phyloP scores from a whole-genome alignment of 2,888 invertebrate species.

The Stegophylla sp. region DNA sequence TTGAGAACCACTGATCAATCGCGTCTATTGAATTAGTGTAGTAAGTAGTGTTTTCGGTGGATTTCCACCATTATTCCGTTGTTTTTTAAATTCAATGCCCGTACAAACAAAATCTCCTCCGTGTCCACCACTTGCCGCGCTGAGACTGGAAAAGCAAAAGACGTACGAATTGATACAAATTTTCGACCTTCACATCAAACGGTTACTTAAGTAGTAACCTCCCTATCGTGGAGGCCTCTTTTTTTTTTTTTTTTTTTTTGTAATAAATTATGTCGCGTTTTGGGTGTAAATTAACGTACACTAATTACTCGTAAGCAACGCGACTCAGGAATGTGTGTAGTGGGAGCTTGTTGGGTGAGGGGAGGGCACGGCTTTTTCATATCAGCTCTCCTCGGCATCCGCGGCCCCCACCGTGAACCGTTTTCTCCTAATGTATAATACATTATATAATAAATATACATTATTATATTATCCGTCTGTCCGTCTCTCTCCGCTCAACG shows the following conservation, averaged over 20 bases:
- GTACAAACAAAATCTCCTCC: too few relatives aligned
- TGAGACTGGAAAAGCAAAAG: too few relatives aligned
- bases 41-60: background rate
- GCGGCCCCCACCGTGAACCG: background rate
- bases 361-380: slow-evolving; percentile 18
- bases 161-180: slow-evolving; percentile 42
- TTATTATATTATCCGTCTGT: background rate
- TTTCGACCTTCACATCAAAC: background rate
- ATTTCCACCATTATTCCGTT: too few relatives aligned
- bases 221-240: background rate
- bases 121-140: too few relatives aligned
- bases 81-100: too few relatives aligned
- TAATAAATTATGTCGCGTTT: slow-evolving; percentile 41
- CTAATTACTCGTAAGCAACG: slow-evolving; percentile 29
- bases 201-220: too few relatives aligned
- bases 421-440: background rate
- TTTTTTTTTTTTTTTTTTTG: background rate
- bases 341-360: background rate
- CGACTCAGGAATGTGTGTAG: background rate
- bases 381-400: background rate
- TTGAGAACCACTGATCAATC: background rate
- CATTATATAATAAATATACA: too few relatives aligned
- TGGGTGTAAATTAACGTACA: slow-evolving; percentile 42
- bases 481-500: background rate
- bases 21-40: too few relatives aligned